Evolutionary conservation across 2,113 vertebrate species (phyloP), one percentile per base, ranked within the genome.

Genomic region (Oenanthe oenanthe): DNA sequence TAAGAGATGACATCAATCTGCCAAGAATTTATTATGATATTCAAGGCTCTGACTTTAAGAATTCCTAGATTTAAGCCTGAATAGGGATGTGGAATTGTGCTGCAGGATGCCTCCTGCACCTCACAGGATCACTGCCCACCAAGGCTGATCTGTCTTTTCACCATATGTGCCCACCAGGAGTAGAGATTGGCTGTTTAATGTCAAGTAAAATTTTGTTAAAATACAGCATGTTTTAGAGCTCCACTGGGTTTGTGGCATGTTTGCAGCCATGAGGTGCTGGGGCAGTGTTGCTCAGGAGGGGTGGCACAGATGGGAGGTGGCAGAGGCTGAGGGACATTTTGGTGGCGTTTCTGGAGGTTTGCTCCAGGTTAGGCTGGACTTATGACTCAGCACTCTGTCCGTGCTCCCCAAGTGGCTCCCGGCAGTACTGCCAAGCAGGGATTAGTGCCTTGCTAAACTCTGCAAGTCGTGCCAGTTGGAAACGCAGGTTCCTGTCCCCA

Each of bases 341-440:
- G 26, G 74, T 26, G 0, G 4, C 2, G 1, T 43, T 81, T 71
- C 16, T 48, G 28, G 85, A 74, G 92, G 13, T 85, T 92, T 88
- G 85, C 90, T 63, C 77, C 92, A 43, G 94, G 92, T 96, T 88
- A 56, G 82, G 72, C 51, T 56, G 85, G 90, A 89, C 88, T 95
- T 85, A 42, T 97, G 96, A 96, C 92, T 96, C 94, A 96, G 95
- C 95, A 96, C 36, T 91, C 29, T 40, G 75, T 51, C 92, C 29
- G 65, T 54, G 90, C 94, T 94, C 95, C 93, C 94, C 94, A 92
- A 94, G 90, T 74, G 94, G 93, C 88, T 74, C 48, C 34, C 11
- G 54, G 94, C 93, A 94, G 93, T 92, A 95, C 54, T 96, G 82
- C 82, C 72, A 48, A 57, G 11, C 4, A n/a, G 38, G 85, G 74